Conservation (phyloP, 2,113 vertebrate species). For the Bubalus kerabau region DNA sequence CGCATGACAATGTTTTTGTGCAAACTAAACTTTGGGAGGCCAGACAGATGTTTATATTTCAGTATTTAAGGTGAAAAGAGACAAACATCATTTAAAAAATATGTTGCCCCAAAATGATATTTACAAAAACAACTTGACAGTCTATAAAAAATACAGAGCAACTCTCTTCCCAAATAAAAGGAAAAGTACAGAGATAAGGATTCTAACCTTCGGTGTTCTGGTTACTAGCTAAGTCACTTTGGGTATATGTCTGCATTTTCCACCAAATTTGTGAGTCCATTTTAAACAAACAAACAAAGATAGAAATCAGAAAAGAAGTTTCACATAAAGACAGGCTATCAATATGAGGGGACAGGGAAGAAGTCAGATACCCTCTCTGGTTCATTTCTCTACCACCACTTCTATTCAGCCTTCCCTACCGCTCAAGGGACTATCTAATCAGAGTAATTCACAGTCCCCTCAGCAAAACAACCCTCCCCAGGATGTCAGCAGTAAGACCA, state of each 20-base stretch:
- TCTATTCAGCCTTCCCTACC: not conserved
- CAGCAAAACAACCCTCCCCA: conserved; percentile 13
- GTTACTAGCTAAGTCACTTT: not conserved
- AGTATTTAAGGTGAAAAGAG: not conserved
- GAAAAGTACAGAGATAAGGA: not conserved
- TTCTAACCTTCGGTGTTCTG: not conserved
- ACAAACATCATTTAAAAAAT: not conserved
- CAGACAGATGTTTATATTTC: not conserved
- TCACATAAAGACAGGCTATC: conserved; percentile 1
- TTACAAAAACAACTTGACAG: conserved; percentile 21
- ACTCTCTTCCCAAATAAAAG: conserved; percentile 3
- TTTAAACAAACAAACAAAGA: conserved; percentile 16
- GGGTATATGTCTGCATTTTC: not conserved
- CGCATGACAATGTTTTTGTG: conserved; percentile 28
- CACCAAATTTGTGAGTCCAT: not conserved
- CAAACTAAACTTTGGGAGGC: conserved; percentile 30
- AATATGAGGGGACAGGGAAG: not conserved
- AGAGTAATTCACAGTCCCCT: not conserved
- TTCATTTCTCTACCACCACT: not conserved
- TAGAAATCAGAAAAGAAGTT: not conserved
- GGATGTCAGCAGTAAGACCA: conserved; percentile 23
- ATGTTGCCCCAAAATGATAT: not conserved
- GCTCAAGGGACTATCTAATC: not conserved
- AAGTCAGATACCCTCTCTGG: not conserved
- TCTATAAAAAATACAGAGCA: not conserved